Base-by-base conservation (phyloP, 2,888 invertebrate species). In the Beris morrisii region DNA sequence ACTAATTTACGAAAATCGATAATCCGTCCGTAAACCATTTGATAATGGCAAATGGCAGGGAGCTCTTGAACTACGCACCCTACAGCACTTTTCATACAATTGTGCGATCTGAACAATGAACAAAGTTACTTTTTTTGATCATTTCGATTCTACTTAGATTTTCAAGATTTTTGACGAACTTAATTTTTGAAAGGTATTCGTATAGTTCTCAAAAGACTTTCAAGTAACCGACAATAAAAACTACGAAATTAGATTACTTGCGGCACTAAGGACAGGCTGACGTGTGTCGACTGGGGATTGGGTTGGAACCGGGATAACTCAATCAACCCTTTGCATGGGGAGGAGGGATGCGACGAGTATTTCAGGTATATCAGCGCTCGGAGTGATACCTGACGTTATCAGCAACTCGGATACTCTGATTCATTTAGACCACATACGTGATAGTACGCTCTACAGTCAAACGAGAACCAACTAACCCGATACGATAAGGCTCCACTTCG, bases 1-100 rank as follows among this genome's bases (percentile, higher is more conserved):
- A 31, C 46, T 59, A 59, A 59, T 48, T 59, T 58, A 61, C 50
- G 22, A 61, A 61, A 61, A 61, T 61, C 61, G 52, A 61, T 61
- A 61, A 52, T 50, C 13, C 22, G 43, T 52, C 38, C 38, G 31
- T 43, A 43, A 52, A 22, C 15, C 22, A 61, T 50, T 13, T 52
- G 61, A 61, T 61, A 61, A 52, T 61, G 50, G 32, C 38, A 61
- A 38, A 50, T 61, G 31, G 32, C 38, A 5, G 38, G 9, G 38
- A 22, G 22, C 22, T 22, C 32, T 31, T 31, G 5, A 30, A 54
- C 54, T 54, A 54, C 12, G 12, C 7, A 30, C 11, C 54, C 4
- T 6, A 7, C 52, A 11, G 43, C 38, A 50, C 28, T 22, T 32
- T 61, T 9, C 13, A 38, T 12, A 31, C 48, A 61, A 61, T 28